phyloP scores from a whole-genome alignment of 2,888 invertebrate genomes.

The Meghimatium bilineatum region DNA sequence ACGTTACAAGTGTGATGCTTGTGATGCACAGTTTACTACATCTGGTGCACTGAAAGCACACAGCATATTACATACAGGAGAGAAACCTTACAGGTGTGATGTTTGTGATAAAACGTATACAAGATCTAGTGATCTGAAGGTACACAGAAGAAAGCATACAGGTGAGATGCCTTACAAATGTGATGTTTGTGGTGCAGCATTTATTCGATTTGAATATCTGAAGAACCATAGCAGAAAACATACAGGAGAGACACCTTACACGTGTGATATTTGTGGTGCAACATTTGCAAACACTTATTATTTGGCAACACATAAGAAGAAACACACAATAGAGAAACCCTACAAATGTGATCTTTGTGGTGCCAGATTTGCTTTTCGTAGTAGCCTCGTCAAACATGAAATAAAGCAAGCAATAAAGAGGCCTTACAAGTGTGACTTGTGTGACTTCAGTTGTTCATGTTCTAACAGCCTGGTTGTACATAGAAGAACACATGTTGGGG shows the following conservation, averaged over 20 bases:
- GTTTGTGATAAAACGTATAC: neutral
- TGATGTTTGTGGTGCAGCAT: neutral
- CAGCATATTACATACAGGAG: neutral
- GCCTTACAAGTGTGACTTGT: neutral
- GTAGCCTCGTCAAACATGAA: neutral
- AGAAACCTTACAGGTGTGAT: neutral
- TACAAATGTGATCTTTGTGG: slow-evolving; percentile 12
- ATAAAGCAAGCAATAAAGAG: neutral
- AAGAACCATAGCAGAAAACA: neutral
- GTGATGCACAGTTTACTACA: neutral
- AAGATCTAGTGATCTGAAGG: neutral
- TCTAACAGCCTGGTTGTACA: neutral
- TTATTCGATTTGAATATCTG: neutral
- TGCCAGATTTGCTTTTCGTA: neutral
- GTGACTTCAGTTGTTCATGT: neutral
- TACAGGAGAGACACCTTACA: neutral
- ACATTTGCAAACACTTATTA: neutral
- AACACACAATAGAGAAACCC: slow-evolving; percentile 2
- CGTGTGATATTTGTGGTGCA: neutral
- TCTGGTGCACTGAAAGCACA: neutral
- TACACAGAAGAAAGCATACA: neutral
- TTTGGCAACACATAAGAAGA: neutral
- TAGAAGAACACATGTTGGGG: neutral
- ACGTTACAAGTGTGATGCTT: slow-evolving; percentile 1
- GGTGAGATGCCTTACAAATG: neutral